A percentile compares a stretch with the other conserved stretches of the same genome.
These are phyloP conservation scores for Galbula dea DNA, from an alignment of 2,113 vertebrate genomes.

Conservation along the genomic window DNA sequence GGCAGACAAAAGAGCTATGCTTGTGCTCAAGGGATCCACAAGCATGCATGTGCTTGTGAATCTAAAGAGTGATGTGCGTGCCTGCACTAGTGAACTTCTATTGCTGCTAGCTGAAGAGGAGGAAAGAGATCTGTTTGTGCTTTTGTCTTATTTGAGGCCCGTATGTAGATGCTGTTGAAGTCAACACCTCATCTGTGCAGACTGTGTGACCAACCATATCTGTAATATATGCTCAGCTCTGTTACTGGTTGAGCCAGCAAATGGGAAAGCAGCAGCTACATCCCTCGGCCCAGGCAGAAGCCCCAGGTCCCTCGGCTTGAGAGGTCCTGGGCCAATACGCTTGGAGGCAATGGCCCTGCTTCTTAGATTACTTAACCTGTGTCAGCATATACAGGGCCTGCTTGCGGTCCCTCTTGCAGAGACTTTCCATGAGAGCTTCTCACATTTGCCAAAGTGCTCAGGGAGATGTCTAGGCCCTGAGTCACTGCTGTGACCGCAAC, in stretches of 20 bases:
- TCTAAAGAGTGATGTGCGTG: too few species aligned
- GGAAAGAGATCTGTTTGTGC: neutral
- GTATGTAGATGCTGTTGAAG: neutral
- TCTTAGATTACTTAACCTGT: neutral
- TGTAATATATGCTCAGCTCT: neutral
- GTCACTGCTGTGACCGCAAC: too few species aligned
- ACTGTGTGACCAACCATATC: neutral
- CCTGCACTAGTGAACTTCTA: neutral
- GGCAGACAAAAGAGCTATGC: neutral
- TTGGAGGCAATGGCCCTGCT: fast-evolving
- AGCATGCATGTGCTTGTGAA: fast-evolving
- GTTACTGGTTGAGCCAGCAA: neutral
- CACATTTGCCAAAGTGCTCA: fast-evolving
- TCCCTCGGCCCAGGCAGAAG: neutral
- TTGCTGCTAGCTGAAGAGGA: neutral
- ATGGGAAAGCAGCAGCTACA: neutral
- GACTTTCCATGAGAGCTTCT: fast-evolving
- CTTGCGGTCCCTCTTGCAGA: fast-evolving
- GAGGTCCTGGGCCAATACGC: neutral
- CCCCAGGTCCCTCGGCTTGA: neutral
- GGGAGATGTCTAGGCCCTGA: fast-evolving
- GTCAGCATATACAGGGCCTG: too few species aligned
- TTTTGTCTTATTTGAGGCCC: neutral
- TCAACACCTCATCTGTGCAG: neutral
- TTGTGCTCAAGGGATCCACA: neutral